phyloP scores from a whole-genome alignment of 2,888 invertebrate species.

The Hemistola chrysoprasaria region DNA sequence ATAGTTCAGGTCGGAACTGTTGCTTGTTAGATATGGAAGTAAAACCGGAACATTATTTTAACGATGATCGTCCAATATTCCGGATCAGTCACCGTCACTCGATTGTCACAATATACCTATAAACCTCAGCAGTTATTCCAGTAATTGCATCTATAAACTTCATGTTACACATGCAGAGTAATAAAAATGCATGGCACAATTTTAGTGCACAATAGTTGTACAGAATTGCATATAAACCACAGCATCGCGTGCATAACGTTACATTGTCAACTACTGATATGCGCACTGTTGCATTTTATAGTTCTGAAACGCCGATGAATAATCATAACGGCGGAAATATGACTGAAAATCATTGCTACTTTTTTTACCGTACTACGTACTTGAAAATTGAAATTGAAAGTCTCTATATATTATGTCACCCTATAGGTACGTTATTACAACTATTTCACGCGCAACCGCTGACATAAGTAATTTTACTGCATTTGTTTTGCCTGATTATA shows the following conservation, averaged over 20 bases:
- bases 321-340: constrained; percentile 13
- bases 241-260: constrained; percentile 15
- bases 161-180: constrained; percentile 58
- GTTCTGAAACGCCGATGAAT: constrained; percentile 19
- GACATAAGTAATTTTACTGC: no score
- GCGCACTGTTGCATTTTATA: constrained; percentile 22
- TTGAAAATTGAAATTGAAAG: no score
- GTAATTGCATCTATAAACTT: constrained; percentile 69
- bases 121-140: constrained; percentile 42
- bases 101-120: constrained; percentile 30
- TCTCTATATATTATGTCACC: no score
- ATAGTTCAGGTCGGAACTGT: no score
- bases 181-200: constrained; percentile 54
- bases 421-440: no score
- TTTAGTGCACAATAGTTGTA: constrained; percentile 23
- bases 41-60: constrained; percentile 12
- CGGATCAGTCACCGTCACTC: constrained; percentile 28
- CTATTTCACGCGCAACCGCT: no score
- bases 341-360: no score
- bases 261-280: constrained; percentile 22
- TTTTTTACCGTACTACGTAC: no score
- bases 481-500: no score
- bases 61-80: constrained; percentile 27
- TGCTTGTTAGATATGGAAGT: constrained; percentile 24
- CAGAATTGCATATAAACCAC: constrained; percentile 23